These are phyloP conservation scores for Cavia aperea DNA, from an alignment of 2,113 vertebrate genomes.

Conservation along the genomic window DNA sequence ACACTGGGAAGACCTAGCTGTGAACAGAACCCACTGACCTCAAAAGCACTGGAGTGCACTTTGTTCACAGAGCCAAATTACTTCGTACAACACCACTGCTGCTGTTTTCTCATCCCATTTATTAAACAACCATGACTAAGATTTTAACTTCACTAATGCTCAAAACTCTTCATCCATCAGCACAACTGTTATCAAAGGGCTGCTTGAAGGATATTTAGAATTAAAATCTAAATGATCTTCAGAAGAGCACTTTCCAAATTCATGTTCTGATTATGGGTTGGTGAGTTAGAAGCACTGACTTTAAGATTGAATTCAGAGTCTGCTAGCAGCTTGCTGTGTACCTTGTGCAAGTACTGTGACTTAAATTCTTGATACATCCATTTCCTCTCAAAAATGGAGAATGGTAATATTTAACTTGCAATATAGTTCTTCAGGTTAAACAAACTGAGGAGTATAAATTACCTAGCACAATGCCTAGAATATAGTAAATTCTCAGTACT, in stretches of 20 bases:
- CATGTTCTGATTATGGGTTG: background rate
- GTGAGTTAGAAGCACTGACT: background rate
- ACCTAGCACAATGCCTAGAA: background rate
- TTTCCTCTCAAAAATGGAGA: background rate
- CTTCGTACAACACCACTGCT: background rate
- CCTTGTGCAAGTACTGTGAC: background rate
- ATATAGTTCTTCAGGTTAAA: background rate
- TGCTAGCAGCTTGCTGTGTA: background rate
- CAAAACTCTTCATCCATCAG: background rate
- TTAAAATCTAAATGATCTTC: background rate
- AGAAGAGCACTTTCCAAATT: background rate
- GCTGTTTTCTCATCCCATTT: background rate
- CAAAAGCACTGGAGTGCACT: background rate
- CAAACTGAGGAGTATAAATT: constrained; percentile 7
- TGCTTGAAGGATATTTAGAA: background rate
- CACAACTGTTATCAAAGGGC: background rate
- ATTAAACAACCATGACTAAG: background rate
- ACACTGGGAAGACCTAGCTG: background rate
- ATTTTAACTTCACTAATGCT: background rate
- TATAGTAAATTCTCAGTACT: background rate
- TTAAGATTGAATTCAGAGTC: background rate
- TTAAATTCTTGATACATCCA: background rate
- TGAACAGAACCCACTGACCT: background rate
- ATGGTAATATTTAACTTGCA: background rate
- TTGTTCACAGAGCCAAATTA: background rate